Conservation (phyloP, 1,140 invertebrate species). For the Papilio helenus region DNA sequence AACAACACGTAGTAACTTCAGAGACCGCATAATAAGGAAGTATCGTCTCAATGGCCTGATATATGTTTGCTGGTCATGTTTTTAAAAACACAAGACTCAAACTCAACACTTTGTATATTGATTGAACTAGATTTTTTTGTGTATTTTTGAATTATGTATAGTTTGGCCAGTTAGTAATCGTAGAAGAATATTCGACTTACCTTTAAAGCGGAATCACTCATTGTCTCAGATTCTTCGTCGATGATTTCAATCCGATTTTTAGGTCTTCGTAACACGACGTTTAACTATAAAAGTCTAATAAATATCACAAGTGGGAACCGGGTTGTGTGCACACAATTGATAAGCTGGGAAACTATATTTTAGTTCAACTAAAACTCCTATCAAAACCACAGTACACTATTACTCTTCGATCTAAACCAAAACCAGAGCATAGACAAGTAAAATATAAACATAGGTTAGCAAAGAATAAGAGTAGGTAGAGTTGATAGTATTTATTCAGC, state of each 20-base stretch:
- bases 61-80: background rate
- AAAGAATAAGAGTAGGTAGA: too few relatives aligned
- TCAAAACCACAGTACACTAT: too few relatives aligned
- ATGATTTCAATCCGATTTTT: background rate
- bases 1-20: background rate
- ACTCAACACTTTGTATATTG: background rate
- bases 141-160: background rate
- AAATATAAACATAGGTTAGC: too few relatives aligned
- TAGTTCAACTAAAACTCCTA: too few relatives aligned
- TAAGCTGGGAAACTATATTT: too few relatives aligned
- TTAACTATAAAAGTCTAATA: background rate
- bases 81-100: background rate
- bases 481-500: too few relatives aligned
- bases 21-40: background rate
- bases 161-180: background rate
- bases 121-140: background rate
- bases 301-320: background rate
- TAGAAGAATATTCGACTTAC: background rate
- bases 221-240: background rate
- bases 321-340: background rate
- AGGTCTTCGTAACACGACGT: background rate
- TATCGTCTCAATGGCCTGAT: background rate
- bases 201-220: slow-evolving; percentile 11
- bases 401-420: too few relatives aligned
- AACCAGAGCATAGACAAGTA: too few relatives aligned